Conservation (phyloP, 2,888 invertebrate genomes). For the Hermaeophaga mercurialis region DNA sequence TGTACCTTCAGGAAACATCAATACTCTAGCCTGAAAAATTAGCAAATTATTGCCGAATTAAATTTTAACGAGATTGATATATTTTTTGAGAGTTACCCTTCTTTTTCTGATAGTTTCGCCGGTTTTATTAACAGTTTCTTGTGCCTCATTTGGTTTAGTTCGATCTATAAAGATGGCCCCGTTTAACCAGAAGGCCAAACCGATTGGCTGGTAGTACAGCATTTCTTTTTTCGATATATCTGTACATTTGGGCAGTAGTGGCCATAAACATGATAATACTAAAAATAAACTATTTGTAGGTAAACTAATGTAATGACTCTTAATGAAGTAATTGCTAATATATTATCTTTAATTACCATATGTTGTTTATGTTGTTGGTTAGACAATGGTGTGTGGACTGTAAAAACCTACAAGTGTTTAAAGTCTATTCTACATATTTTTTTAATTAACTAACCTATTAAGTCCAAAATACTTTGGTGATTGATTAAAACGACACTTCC, state of each 20-base stretch:
- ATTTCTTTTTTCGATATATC: conserved; percentile 84
- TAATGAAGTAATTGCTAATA: neutral
- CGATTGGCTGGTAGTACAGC: conserved; percentile 81
- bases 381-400: too few species aligned
- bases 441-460: conserved; percentile 71
- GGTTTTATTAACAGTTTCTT: conserved; percentile 74
- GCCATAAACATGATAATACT: conserved; percentile 82
- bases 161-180: conserved; percentile 88
- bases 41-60: conserved; percentile 10
- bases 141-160: conserved; percentile 71
- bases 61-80: neutral
- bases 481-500: conserved; percentile 84
- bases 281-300: conserved; percentile 35
- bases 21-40: conserved; percentile 69
- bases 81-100: conserved; percentile 59
- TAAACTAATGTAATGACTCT: neutral
- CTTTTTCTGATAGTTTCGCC: conserved; percentile 68
- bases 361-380: neutral
- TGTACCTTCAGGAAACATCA: conserved; percentile 95
- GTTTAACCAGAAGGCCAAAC: conserved; percentile 83
- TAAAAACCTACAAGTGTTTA: too few species aligned
- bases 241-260: conserved; percentile 76
- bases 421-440: too few species aligned
- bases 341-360: neutral
- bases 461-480: conserved; percentile 86